phyloP scores from a whole-genome alignment of 2,797 vertebrate genomes.

The Myotis findleyi region DNA sequence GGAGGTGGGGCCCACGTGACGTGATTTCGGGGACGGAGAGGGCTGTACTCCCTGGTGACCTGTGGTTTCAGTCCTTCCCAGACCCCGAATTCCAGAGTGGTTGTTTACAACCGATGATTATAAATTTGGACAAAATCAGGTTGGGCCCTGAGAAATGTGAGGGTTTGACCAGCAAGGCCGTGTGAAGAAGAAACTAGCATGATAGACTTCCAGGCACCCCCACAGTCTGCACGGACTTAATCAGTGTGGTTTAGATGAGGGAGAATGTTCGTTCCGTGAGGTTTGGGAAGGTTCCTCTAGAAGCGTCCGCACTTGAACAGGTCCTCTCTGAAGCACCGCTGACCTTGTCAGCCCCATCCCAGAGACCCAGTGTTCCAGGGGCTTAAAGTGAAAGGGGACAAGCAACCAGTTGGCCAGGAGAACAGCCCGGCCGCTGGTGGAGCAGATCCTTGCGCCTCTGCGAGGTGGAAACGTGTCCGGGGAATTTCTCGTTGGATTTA shows the following conservation, averaged over 20 bases:
- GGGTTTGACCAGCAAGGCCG: background rate
- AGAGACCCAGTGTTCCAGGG: background rate
- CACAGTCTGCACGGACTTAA: background rate
- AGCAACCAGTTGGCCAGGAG: fast-evolving
- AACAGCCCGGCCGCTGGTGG: background rate
- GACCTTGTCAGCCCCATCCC: background rate
- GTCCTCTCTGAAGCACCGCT: background rate
- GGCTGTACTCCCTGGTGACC: background rate
- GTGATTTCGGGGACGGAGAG: background rate
- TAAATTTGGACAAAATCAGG: background rate
- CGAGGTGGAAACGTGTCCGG: background rate
- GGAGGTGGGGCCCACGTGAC: background rate
- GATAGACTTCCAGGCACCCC: background rate
- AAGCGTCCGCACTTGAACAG: background rate
- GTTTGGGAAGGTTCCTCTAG: background rate
- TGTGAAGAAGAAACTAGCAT: background rate
- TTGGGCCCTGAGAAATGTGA: background rate
- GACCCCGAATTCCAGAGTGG: background rate
- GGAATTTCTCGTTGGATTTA: background rate
- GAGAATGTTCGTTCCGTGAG: background rate
- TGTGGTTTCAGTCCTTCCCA: background rate
- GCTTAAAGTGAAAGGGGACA: background rate
- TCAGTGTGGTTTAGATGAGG: background rate
- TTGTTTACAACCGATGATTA: background rate
- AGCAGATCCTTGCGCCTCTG: background rate